These are phyloP conservation scores for Chaunax sp. DNA, from an alignment of 2,797 vertebrate species.

Conservation along the genomic window DNA sequence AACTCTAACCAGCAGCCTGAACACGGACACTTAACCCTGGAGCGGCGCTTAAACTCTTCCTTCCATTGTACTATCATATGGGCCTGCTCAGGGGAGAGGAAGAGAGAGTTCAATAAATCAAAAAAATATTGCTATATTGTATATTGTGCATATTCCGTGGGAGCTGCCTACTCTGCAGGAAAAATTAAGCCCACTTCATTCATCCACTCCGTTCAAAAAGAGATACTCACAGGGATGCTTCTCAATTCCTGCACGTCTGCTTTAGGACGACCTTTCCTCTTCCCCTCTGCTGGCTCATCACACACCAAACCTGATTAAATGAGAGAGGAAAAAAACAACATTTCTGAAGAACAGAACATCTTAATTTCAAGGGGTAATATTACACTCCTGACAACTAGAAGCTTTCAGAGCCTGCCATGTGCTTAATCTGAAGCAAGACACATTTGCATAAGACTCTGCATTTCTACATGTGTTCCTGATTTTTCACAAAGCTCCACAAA, in stretches of 20 bases:
- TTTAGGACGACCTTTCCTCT: conserved; percentile 93
- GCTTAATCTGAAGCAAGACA: neutral
- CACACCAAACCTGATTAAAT: conserved; percentile 82
- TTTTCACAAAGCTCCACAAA: neutral
- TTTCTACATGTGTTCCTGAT: conserved; percentile 6
- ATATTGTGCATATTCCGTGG: conserved; percentile 52
- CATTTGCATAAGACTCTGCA: neutral
- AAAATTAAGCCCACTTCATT: conserved; percentile 52
- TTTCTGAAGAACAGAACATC: conserved; percentile 19
- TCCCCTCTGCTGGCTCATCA: conserved; percentile 88
- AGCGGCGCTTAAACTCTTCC: conserved; percentile 95
- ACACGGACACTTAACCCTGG: conserved; percentile 94
- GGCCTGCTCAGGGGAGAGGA: conserved; percentile 80
- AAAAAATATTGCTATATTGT: conserved; percentile 38
- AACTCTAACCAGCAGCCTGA: conserved; percentile 98
- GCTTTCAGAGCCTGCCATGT: neutral
- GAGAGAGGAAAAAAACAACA: conserved; percentile 16
- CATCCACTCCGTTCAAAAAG: conserved; percentile 50
- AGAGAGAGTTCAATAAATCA: conserved; percentile 51
- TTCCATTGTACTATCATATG: conserved; percentile 96
- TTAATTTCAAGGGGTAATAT: neutral
- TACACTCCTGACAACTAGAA: neutral
- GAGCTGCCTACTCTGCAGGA: conserved; percentile 38
- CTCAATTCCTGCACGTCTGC: conserved; percentile 91
- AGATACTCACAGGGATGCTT: conserved; percentile 92